Base-by-base conservation (phyloP, 1,140 invertebrate species). In the Muscidifurax raptorellus region DNA sequence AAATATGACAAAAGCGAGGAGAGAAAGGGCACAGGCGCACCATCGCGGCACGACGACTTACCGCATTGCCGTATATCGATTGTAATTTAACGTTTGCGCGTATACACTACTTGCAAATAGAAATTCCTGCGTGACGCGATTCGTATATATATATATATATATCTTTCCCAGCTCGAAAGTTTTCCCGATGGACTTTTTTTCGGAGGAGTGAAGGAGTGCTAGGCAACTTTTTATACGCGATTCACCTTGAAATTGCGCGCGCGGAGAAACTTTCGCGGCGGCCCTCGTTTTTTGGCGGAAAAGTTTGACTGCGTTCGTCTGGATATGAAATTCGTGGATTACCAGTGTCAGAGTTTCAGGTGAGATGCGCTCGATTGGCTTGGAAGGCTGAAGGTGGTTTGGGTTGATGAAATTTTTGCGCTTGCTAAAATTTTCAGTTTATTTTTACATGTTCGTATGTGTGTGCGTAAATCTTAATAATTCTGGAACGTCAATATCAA, bases 31-130 rank as follows among this genome's bases (percentile, higher is more conserved):
- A 5, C 13, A 74, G 64, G 64, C 30, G 52, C 22, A 80, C 32
- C 32, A 81, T 76, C 28, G 36, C 13, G 10, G 72, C 52, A 64
- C 25, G 71, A 79, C 83, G 71, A 79, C 83, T 85, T 86, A 83
- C 86, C 85, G 88, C 85, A 88, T 85, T 87, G 86, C 86, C 64
- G 87, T 85, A 84, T 87, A 87, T 87, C 87, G 88, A 88, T 88
- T 88, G 30, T 84, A 79, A 88, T 86, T 78, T 67, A 86, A 80
- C 85, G 82, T 87, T 87, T 85, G 64, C 66, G 64, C 66, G 40
- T 76, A 83, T 82, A 71, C 79, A 69, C 15, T 74, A 69, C 15
- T 74, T 84, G 27, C 77, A 40, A 74, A 22, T n/a, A 83, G 84
- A 64, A 82, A 77, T 59, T 59, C 15, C 71, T 75, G 30, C 71